Base-by-base conservation (phyloP, 2,797 vertebrate species). In the Enteromius argenteus region DNA sequence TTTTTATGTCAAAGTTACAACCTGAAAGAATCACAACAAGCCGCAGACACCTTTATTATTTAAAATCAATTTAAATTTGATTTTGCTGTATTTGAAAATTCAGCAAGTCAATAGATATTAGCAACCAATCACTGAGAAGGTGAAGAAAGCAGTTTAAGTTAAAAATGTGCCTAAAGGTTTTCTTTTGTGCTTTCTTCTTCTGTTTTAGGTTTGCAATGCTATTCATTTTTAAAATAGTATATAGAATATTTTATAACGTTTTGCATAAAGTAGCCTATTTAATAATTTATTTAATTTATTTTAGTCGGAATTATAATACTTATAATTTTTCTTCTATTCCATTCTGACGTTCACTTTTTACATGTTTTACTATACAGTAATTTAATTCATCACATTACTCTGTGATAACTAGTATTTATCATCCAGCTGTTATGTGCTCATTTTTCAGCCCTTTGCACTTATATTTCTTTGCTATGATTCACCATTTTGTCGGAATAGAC, bases 401-500 rank as follows among this genome's bases (percentile, higher is more conserved):
- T 49, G 51, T 39, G 32, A 64, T 37, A 64, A 64, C 58, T 44
- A 56, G 15, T 10, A 3, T 64, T 51, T 19, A 30, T 66, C 46
- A 21, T 39, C 58, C 58, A 66, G 71, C 58, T 39, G 58, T 82
- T 73, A 39, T 35, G 10, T 9, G 37, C 14, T 60, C 0, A 21
- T 66, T 51, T 66, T 74, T 39, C 56, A 51, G 32, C 30, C 30
- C 21, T 82, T 23, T 66, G 44, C 21, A 67, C n/a, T 66, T 49
- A 21, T 32, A 17, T 64, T 44, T 64, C 15, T 72, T 60, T 49
- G 15, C 37, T 35, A 4, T 56, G 19, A 68, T 23, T 62, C 10
- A 15, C 4, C 19, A 60, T 84, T 71, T 71, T 58, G 64, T 39
- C 37, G 11, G 13, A 79, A 71, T 79, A n/a, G 27, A 62, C 83